Base-by-base conservation (phyloP, 2,888 invertebrate genomes). In the Lordiphosa andalusiaca region DNA sequence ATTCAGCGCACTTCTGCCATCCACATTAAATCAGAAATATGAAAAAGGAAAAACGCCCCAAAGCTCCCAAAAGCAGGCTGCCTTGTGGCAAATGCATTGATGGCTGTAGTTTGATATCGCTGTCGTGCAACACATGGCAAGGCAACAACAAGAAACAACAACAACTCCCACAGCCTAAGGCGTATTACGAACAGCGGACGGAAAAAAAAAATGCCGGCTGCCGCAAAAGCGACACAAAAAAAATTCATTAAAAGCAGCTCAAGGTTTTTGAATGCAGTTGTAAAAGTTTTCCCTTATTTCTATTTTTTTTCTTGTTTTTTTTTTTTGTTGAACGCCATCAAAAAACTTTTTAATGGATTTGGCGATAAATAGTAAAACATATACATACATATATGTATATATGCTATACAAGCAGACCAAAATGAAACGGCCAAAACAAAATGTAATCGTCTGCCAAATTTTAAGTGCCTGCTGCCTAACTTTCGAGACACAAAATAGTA, bases 81-180 rank as follows among this genome's bases (percentile, higher is more conserved):
- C 66, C 66, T 48, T 80, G 69, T 64, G 83, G 85, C 76, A 59
- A 53, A 62, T 72, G 77, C 85, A 73, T 61, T 68, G 62, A 63
- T 63, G 60, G 62, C 38, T 74, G 60, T 36, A 40, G 49, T 30
- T 38, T 19, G 46, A 30, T 25, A 57, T 36, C 56, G 66, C 44
- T 67, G 53, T 67, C 64, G 62, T 74, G 83, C 80, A 78, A 82
- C 85, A 71, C 74, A 84, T 78, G 70, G 73, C 70, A 55, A 42
- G 30, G 42, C 56, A 63, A 38, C 52, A 52, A n/a, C 23, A 30
- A 7, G 30, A 9, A 46, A 58, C 39, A 60, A 50, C 72, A 64
- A 42, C 49, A 60, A 53, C 67, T 64, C 41, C 64, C 53, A 60
- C 53, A 65, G 69, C 73, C 73, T 56, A 62, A 37, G 52, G 63